These are phyloP conservation scores for Prenolepis imparis DNA, from an alignment of 2,888 invertebrate genomes.

Conservation along the genomic window DNA sequence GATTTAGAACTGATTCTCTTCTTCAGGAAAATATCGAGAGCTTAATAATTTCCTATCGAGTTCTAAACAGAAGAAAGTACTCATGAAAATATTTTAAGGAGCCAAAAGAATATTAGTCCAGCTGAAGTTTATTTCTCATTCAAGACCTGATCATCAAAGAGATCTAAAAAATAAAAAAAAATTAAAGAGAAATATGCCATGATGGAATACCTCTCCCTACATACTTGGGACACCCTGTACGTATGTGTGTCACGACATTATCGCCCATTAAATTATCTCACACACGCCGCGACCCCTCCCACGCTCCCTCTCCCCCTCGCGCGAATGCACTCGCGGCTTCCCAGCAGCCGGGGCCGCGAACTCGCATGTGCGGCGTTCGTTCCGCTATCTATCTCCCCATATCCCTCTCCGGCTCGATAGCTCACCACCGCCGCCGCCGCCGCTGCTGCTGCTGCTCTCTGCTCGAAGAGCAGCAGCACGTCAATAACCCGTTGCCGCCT, in stretches of 20 bases:
- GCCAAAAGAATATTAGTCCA: no score
- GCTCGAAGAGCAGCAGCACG: constrained; percentile 67
- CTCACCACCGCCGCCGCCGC: constrained; percentile 41
- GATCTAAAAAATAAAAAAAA: no score
- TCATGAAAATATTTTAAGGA: no score
- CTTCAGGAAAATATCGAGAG: neutral
- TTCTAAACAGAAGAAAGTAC: neutral
- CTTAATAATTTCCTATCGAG: neutral
- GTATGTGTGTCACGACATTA: constrained; percentile 72
- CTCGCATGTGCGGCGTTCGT: constrained; percentile 40
- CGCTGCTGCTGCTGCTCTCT: constrained; percentile 54
- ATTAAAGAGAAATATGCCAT: no score
- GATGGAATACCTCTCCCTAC: no score
- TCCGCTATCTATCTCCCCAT: constrained; percentile 67
- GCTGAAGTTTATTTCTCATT: no score
- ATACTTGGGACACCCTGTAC: constrained; percentile 13
- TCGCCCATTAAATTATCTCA: constrained; percentile 77
- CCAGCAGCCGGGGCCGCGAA: constrained; percentile 64
- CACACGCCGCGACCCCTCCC: constrained; percentile 59
- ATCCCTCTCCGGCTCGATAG: constrained; percentile 69
- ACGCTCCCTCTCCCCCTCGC: constrained; percentile 44
- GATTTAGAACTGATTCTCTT: neutral
- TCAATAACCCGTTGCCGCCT: constrained; percentile 77
- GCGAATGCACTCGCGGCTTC: constrained; percentile 55
- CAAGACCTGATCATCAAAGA: no score